These are phyloP conservation scores for Pristionchus maxplancki DNA, from an alignment of 2,888 invertebrate genomes.

Conservation along the genomic window DNA sequence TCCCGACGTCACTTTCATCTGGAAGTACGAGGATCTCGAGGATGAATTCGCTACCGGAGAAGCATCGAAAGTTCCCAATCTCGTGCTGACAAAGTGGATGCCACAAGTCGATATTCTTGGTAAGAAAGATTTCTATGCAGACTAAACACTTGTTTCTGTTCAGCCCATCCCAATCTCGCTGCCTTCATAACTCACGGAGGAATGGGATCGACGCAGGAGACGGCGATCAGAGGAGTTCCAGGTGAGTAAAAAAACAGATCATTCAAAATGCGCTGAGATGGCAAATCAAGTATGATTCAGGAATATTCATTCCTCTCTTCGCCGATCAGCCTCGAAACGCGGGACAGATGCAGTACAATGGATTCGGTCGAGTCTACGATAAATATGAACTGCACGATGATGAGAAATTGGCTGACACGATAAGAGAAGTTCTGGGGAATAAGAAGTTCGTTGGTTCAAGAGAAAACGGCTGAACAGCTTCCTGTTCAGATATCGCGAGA, in stretches of 20 bases:
- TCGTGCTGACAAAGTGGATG: slow-evolving; percentile 42
- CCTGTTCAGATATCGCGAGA: background rate
- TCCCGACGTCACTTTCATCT: slow-evolving; percentile 40
- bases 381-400: background rate
- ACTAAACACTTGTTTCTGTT: background rate
- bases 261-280: too few species aligned
- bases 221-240: slow-evolving; percentile 32
- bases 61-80: slow-evolving; percentile 28
- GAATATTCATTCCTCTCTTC: slow-evolving; percentile 33
- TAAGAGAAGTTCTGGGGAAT: background rate
- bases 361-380: background rate
- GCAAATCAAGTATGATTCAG: background rate
- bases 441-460: background rate
- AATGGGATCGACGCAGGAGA: slow-evolving; percentile 40
- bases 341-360: slow-evolving; percentile 43
- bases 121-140: background rate
- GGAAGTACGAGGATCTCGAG: slow-evolving; percentile 45
- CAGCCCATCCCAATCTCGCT: slow-evolving; percentile 35
- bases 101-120: slow-evolving; percentile 41
- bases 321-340: slow-evolving; percentile 42
- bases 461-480: too few species aligned
- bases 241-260: too few species aligned
- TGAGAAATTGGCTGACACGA: slow-evolving; percentile 26
- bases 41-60: slow-evolving; percentile 5
- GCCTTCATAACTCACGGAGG: slow-evolving; percentile 25